These are phyloP conservation scores for Vulpes ferrilata DNA, from an alignment of 2,113 vertebrate genomes.

Conservation along the genomic window DNA sequence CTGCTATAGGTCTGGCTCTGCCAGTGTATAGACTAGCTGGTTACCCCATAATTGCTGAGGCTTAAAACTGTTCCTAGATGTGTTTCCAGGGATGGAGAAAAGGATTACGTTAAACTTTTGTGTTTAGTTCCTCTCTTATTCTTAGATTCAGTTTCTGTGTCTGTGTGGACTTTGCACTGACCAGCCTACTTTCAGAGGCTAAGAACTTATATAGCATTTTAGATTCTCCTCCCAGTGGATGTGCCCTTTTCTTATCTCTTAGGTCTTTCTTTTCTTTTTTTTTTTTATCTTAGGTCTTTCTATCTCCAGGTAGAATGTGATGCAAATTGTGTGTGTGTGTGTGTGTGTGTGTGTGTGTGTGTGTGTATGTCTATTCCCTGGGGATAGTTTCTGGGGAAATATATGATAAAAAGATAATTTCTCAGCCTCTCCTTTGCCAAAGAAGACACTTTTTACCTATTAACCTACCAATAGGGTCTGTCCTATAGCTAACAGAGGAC, in stretches of 20 bases:
- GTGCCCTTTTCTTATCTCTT: neutral
- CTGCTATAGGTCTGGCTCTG: neutral
- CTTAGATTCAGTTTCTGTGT: neutral
- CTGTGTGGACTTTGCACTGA: neutral
- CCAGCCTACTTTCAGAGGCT: neutral
- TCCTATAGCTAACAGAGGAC: neutral
- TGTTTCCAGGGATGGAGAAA: neutral
- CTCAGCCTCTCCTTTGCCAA: neutral
- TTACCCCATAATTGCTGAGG: neutral
- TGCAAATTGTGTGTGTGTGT: neutral
- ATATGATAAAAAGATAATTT: neutral
- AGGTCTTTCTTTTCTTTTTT: neutral
- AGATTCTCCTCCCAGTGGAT: neutral
- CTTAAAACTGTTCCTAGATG: neutral
- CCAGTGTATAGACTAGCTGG: neutral
- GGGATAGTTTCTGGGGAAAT: slow-evolving; percentile 20
- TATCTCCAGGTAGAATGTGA: neutral
- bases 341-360: neutral
- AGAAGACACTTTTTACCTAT: neutral
- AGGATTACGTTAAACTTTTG: neutral
- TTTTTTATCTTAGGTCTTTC: neutral
- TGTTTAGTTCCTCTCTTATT: neutral
- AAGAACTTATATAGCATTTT: neutral
- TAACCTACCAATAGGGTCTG: neutral
- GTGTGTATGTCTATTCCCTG: neutral